Base-by-base conservation (phyloP, 2,888 invertebrate species). In the Caenorhabditis imperialis region DNA sequence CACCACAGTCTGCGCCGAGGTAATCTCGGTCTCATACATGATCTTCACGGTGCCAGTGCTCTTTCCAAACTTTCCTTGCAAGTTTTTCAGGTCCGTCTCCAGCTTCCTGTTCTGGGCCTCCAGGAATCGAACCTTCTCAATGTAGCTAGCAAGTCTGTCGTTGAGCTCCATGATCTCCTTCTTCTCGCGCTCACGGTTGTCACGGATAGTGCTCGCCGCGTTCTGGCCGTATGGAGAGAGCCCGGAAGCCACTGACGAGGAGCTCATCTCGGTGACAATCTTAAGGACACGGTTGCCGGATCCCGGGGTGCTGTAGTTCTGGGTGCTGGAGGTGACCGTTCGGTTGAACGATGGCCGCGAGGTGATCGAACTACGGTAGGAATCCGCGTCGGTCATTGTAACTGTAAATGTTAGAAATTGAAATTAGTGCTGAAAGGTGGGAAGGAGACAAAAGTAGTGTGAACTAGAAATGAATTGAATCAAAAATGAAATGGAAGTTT, bases 131-230 rank as follows among this genome's bases (percentile, higher is more conserved):
- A 88, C 88, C 85, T 90, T 90, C 87, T 90, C 90, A 75, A 90
- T 90, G 86, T 90, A 91, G 85, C 85, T 88, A 72, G 90, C 90
- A 62, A 91, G 89, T 55, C 90, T 85, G 82, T 90, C 90, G 84
- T 91, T 91, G 75, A 91, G 83, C 75, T 90, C 90, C 82, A 88
- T 89, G 88, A 91, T 88, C 80, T 90, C 90, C 81, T 89, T 89
- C 89, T 90, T 90, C 85, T 90, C 90, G 72, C 86, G 87, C 74
- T 89, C 90, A 40, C 90, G 85, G 57, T 83, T 82, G 53, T 86
- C 87, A 62, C 88, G 85, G 75, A 90, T 89, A 23, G 90, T 88
- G 37, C 86, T 86, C 60, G 84, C 89, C 7, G 90, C 90, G 33
- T 85, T 86, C 45, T 77, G 77, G 10, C 78, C 63, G 40, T 71